Evolutionary conservation across 2,113 vertebrate genomes (phyloP).

Genomic region (Syrrhaptes paradoxus): DNA sequence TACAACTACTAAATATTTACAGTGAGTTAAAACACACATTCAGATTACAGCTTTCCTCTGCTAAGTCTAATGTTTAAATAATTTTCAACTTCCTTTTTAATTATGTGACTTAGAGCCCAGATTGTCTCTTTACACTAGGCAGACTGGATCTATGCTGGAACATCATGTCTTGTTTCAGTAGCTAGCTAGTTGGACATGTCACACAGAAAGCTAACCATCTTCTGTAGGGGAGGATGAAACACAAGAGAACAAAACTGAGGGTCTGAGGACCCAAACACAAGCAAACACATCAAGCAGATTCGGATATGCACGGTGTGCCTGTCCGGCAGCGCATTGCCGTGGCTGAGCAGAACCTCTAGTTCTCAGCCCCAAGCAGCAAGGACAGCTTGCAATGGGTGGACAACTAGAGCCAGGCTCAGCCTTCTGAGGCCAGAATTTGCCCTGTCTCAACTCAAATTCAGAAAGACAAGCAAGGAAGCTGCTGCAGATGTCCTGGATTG

Average conservation of each 20-base stretch:
- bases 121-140: not conserved
- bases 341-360: not conserved
- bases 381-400: not conserved
- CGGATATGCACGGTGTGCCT: not conserved
- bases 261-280: not conserved
- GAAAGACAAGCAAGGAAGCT: not conserved
- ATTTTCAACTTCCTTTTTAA: slow-evolving; percentile 33
- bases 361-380: not conserved
- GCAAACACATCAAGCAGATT: not conserved
- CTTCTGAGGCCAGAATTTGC: not conserved
- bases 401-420: not conserved
- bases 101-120: not conserved
- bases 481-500: not conserved
- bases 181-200: not conserved
- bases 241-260: not conserved
- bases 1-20: slow-evolving; percentile 14
- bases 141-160: not conserved
- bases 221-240: not conserved
- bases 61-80: slow-evolving; percentile 24
- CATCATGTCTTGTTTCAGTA: not conserved
- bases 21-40: slow-evolving; percentile 15
- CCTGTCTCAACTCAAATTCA: not conserved
- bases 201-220: not conserved
- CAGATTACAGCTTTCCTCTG: not conserved
- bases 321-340: not conserved